Percentiles rank a stretch among this genome's conserved stretches.
phyloP scores from a whole-genome alignment of 2,797 vertebrate genomes.

The Amniataba percoides region DNA sequence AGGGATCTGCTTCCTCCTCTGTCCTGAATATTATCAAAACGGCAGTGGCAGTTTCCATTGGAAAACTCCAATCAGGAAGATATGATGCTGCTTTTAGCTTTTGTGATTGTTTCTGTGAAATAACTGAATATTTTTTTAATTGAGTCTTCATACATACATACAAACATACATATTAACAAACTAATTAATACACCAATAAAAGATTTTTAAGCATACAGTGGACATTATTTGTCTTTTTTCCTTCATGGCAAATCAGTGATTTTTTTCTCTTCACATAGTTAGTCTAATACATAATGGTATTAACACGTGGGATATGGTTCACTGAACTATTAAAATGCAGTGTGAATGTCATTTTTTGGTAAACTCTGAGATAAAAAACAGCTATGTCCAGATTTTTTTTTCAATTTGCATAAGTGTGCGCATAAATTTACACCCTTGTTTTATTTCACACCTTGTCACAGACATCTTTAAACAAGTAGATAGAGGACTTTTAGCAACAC shows the following conservation, averaged over 20 bases:
- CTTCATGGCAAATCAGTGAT: background rate
- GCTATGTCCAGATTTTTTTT: background rate
- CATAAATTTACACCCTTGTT: conserved; percentile 24
- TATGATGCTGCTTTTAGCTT: conserved; percentile 13
- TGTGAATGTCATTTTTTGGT: background rate
- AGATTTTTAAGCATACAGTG: background rate
- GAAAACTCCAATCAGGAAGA: conserved; percentile 16
- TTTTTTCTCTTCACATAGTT: background rate
- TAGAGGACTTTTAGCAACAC: background rate
- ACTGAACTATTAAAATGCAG: background rate
- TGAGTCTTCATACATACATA: conserved; percentile 42
- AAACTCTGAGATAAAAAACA: background rate
- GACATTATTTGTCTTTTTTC: conserved; percentile 1
- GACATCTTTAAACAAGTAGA: background rate
- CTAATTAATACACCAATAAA: conserved; percentile 37
- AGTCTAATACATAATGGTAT: background rate
- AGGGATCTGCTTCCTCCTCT: conserved; percentile 17
- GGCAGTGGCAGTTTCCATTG: conserved; percentile 16
- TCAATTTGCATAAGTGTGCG: background rate
- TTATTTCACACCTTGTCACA: background rate
- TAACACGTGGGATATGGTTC: background rate
- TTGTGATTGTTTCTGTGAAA: conserved; percentile 76
- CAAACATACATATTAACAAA: too few species aligned
- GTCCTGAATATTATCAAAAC: conserved; percentile 22
- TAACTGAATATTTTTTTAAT: conserved; percentile 30